A percentile compares a stretch with the other conserved stretches of the same genome.
Conservation (phyloP, 2,888 invertebrate species). For the Dione juno region DNA sequence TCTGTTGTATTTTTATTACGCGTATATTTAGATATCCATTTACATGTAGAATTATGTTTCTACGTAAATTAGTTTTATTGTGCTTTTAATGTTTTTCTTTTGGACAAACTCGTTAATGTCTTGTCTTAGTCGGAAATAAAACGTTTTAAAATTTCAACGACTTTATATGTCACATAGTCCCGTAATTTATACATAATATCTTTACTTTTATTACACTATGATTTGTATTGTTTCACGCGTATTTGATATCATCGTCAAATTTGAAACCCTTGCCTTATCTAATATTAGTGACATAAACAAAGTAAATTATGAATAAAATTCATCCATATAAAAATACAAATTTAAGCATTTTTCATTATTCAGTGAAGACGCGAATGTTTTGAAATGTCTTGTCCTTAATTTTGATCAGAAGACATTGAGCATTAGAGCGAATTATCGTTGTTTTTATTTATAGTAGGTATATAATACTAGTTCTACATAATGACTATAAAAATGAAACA, state of each 20-base stretch:
- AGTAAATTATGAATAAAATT: neutral
- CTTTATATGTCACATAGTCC: constrained; percentile 31
- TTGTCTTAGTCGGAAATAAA: constrained; percentile 28
- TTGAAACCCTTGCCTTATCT: constrained; percentile 2
- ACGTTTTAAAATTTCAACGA: constrained; percentile 32
- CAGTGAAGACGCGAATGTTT: too few relatives aligned
- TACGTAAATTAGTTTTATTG: neutral
- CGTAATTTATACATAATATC: constrained; percentile 34
- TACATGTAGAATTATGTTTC: neutral
- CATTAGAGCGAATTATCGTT: too few relatives aligned
- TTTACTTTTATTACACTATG: constrained; percentile 26
- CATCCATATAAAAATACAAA: neutral
- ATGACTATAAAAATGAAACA: too few relatives aligned
- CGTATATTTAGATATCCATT: neutral
- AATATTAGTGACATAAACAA: neutral
- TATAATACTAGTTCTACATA: too few relatives aligned
- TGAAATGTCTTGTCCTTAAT: too few relatives aligned
- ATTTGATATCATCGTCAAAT: constrained; percentile 36
- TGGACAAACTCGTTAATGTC: neutral
- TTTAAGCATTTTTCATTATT: neutral
- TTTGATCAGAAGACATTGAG: too few relatives aligned
- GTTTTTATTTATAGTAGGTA: too few relatives aligned
- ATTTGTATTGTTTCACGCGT: constrained; percentile 34
- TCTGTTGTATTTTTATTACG: neutral
- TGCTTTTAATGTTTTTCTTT: constrained; percentile 7